These are phyloP conservation scores for Nothura maculosa DNA, from an alignment of 2,797 vertebrate genomes.

Conservation along the genomic window DNA sequence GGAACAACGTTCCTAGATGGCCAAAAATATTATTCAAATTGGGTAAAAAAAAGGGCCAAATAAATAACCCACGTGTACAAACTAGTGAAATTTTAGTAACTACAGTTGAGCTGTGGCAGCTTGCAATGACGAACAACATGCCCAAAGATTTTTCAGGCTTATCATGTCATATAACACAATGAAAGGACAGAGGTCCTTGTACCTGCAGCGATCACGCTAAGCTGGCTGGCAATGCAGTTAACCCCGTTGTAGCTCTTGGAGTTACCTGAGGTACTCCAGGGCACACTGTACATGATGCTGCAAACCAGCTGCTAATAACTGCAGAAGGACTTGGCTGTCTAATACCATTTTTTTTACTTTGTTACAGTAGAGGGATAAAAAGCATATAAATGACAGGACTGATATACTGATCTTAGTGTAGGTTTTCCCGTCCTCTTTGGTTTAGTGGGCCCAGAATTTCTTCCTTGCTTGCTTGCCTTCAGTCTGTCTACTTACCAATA, in stretches of 20 bases:
- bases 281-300: conserved; percentile 1
- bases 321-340: background rate
- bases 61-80: background rate
- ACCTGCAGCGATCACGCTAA: background rate
- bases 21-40: background rate
- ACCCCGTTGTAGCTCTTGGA: conserved; percentile 14
- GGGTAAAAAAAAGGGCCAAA: background rate
- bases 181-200: background rate
- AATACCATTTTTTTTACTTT: background rate
- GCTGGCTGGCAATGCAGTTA: background rate
- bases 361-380: background rate
- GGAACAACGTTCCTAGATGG: background rate
- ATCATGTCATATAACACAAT: background rate
- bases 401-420: background rate
- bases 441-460: background rate
- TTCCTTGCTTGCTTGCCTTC: background rate
- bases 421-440: background rate
- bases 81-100: background rate
- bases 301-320: conserved; percentile 11
- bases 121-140: accelerated
- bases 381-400: background rate
- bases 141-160: background rate
- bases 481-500: background rate
- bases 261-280: background rate
- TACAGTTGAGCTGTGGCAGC: background rate